Base-by-base conservation (phyloP, 1,140 invertebrate species). In the Hylaeus volcanicus region DNA sequence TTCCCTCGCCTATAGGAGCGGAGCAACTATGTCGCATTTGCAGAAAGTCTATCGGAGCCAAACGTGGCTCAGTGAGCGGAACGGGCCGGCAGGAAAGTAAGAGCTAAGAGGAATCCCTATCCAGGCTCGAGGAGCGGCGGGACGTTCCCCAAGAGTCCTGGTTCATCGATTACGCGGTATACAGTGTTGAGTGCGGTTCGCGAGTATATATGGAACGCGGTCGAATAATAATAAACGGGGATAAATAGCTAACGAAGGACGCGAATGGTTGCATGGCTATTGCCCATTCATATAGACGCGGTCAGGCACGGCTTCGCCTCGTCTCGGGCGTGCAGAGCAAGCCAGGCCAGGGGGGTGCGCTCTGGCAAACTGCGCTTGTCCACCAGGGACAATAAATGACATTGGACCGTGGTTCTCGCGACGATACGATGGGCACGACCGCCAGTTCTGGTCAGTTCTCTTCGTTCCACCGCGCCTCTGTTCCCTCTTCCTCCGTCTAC, bases 311-410 rank as follows among this genome's bases (percentile, higher is more conserved):
- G 60, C 45, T 39, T 12, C 37, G 2, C 11, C 45, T 53, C 14
- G 9, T n/a, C 69, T 53, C 53, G 6, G n/a, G 6, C 4, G 4
- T 26, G 66, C 56, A 69, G 41, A 2, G 69, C 14, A 39, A 26
- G 80, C 55, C 65, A 75, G 72, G 64, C 37, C 51, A 53, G 78
- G 71, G 81, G 85, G 81, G 75, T 74, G 75, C 74, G 78, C 74
- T 74, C 81, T 68, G 73, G 83, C 79, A 76, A 87, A 86, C 83
- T 78, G 85, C 79, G 76, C 81, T 79, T 79, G 82, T 85, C 74
- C 84, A 73, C 63, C 79, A 63, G 70, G 90, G 88, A 91, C 90
- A 91, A 92, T 90, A 91, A 91, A 92, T 90, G 90, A 91, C 89
- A 90, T 91, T 89, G 90, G 84, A 88, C 85, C 86, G 86, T 88